Evolutionary conservation across 2,113 vertebrate genomes (phyloP), one percentile per base, ranked within the genome.

Genomic region (Chitala chitala): DNA sequence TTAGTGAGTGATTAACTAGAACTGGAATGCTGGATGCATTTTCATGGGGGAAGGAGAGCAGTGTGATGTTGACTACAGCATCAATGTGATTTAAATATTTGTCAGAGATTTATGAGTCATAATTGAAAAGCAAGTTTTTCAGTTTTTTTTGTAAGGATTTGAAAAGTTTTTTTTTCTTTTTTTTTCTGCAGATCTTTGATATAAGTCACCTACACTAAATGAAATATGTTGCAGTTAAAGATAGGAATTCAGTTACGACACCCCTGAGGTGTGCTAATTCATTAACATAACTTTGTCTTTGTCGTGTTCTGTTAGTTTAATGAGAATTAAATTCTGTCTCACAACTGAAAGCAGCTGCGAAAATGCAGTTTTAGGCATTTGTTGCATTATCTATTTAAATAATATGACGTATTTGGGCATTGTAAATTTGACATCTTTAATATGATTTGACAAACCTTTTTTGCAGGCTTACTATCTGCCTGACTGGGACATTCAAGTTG

Each of bases 31-130:
- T n/a, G n/a, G n/a, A n/a, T n/a, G n/a, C n/a, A n/a, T n/a, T n/a
- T n/a, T n/a, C n/a, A n/a, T 85, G 87, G 89, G 87, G 78, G 76
- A 88, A 88, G 88, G 87, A 89, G 88, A 89, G 42, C 5, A 51
- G 85, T 83, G 86, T 86, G n/a, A n/a, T n/a, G n/a, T n/a, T n/a
- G n/a, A n/a, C n/a, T n/a, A n/a, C n/a, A n/a, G n/a, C n/a, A n/a
- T n/a, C n/a, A n/a, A n/a, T n/a, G n/a, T n/a, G n/a, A n/a, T n/a
- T n/a, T n/a, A n/a, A n/a, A n/a, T n/a, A n/a, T n/a, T 69, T 33
- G 44, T 12, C 36, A 2, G 24, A 54, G 33, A 40, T 69, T 69
- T 69, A 29, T 26, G 59, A 75, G 44, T 40, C 53, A 29, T 42
- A 48, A n/a, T 63, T 26, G 31, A 72, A 72, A 33, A 58, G 55